Evolutionary conservation across 2,797 vertebrate species (phyloP).

Genomic region (Vireo griseus): DNA sequence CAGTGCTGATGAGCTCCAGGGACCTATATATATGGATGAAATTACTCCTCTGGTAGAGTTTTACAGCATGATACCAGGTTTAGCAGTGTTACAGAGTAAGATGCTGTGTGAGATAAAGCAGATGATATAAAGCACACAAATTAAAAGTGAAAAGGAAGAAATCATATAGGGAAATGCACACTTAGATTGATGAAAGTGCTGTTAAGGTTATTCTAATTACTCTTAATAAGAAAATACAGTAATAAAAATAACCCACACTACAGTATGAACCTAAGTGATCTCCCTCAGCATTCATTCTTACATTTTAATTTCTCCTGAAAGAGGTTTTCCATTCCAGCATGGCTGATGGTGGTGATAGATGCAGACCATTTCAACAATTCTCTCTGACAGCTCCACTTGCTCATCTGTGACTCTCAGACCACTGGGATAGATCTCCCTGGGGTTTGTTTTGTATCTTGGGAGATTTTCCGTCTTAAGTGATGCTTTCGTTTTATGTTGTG

Average conservation of each 20-base stretch:
- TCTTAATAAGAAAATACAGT: background rate
- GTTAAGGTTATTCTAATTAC: background rate
- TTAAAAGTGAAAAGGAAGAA: background rate
- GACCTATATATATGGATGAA: background rate
- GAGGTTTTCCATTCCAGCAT: background rate
- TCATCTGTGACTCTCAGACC: background rate
- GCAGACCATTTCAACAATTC: background rate
- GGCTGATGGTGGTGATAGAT: conserved; percentile 5
- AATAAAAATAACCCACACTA: background rate
- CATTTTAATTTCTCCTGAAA: background rate
- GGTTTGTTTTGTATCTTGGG: background rate
- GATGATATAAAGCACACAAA: background rate
- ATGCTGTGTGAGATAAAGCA: background rate
- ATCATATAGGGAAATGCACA: background rate
- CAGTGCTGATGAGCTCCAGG: background rate
- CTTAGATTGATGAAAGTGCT: background rate
- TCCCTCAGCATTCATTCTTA: background rate
- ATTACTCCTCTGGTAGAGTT: background rate
- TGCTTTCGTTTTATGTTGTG: background rate
- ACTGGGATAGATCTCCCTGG: background rate
- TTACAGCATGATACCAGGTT: background rate
- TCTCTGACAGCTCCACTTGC: conserved; percentile 5
- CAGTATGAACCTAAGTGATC: background rate
- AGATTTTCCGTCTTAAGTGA: background rate
- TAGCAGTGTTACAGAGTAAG: background rate